phyloP scores from a whole-genome alignment of 2,888 invertebrate genomes.

The Patella depressa region DNA sequence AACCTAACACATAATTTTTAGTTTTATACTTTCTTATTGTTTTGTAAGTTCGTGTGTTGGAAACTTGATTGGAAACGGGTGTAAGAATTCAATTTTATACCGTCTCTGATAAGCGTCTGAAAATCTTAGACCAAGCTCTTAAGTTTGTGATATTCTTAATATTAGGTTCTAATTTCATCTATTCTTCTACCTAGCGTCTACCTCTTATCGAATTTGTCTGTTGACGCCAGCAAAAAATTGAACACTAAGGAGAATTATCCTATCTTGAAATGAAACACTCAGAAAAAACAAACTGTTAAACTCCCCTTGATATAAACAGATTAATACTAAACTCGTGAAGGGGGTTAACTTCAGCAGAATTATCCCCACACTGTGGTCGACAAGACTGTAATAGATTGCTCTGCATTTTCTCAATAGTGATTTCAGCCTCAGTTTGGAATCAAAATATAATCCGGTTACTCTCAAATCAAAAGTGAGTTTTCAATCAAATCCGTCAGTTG shows the following conservation, averaged over 20 bases:
- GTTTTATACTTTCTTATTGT: neutral
- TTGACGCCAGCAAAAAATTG: neutral
- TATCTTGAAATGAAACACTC: neutral
- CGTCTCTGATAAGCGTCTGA: too few relatives aligned
- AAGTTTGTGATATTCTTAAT: too few relatives aligned
- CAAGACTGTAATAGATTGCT: neutral
- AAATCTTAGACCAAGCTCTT: too few relatives aligned
- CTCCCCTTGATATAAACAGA: neutral
- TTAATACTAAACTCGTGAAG: neutral
- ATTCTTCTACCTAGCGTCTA: neutral
- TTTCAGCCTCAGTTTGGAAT: constrained; percentile 2
- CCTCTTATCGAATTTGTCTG: constrained; percentile 2
- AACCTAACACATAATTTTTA: too few relatives aligned
- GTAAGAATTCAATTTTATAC: too few relatives aligned
- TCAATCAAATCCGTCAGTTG: neutral
- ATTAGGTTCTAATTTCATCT: neutral
- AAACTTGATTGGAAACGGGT: neutral
- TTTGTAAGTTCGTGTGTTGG: neutral
- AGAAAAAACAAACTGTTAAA: constrained; percentile 9
- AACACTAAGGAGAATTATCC: neutral
- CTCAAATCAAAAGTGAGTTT: constrained; percentile 12
- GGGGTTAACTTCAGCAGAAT: too few relatives aligned
- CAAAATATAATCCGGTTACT: neutral
- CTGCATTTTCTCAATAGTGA: constrained; percentile 3
- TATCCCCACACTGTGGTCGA: too few relatives aligned